A percentile compares a stretch with the other conserved stretches of the same genome.
These are phyloP conservation scores for Glossophaga mutica DNA, from an alignment of 2,797 vertebrate species.

Conservation along the genomic window DNA sequence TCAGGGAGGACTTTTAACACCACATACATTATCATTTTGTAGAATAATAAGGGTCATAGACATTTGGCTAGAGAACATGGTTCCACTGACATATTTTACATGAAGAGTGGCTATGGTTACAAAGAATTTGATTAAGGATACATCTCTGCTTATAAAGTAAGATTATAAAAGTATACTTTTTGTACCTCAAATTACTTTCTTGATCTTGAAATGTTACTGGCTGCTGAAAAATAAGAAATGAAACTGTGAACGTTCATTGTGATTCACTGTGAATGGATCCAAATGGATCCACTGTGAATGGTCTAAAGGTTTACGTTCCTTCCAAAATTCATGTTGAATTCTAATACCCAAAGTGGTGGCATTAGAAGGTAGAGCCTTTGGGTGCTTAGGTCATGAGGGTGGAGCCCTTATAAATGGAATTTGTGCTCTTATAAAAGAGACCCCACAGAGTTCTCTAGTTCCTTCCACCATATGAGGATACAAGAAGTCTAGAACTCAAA, in stretches of 20 bases:
- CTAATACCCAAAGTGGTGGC: neutral
- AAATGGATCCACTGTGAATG: too few species aligned
- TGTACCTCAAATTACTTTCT: neutral
- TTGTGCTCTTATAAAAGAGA: neutral
- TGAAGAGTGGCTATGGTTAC: neutral
- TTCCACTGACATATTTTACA: neutral
- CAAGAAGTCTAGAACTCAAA: neutral
- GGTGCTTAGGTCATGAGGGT: neutral
- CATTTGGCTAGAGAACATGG: neutral
- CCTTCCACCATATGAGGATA: neutral
- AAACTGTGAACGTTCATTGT: neutral
- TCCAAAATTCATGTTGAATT: neutral
- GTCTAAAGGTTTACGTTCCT: neutral
- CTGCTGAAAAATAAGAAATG: neutral
- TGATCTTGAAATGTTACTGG: neutral
- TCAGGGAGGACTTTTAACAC: neutral
- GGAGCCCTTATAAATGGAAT: neutral
- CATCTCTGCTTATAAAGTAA: neutral
- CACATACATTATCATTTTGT: neutral
- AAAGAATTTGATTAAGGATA: too few species aligned
- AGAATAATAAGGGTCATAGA: neutral
- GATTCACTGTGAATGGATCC: neutral
- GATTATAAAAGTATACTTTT: neutral
- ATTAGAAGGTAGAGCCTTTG: neutral
- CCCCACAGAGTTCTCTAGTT: too few species aligned